Base-by-base conservation (phyloP, 2,888 invertebrate genomes). In the Lapara coniferarum region DNA sequence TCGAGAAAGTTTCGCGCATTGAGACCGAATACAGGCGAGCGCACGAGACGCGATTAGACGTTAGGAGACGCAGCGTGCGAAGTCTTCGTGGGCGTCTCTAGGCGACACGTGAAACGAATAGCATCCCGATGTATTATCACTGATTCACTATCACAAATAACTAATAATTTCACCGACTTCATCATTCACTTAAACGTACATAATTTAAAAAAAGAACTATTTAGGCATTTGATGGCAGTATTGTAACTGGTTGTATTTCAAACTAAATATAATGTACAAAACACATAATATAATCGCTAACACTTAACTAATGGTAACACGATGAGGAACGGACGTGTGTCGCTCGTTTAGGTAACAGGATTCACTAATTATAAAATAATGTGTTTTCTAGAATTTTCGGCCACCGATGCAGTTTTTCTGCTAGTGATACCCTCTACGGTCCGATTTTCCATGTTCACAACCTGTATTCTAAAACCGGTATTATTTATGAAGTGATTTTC, bases 201-300 rank as follows among this genome's bases (percentile, higher is more conserved):
- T 85, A 80, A 85, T 85, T 83, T 81, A 81, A 82, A 86, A 82
- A 86, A 25, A 25, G 87, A 90, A 86, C 88, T 91, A 91, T 87
- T 92, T 93, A 93, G 93, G 93, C 93, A 93, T 93, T 91, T 91
- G 87, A 93, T 93, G 93, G 93, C 93, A 93, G 93, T 92, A 89
- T 90, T 85, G 88, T 91, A 90, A 92, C 91, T 91, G 93, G 90
- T 93, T 92, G 89, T 90, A 83, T 89, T 57, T 86, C 87, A 77
- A 89, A 90, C 88, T 90, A 88, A 90, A 88, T 89, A 90, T 82
- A 91, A 89, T 90, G 80, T 91, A 93, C 88, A 91, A 89, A 90
- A 89, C 84, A 86, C 79, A 77, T 81, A 82, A 77, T 81, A 82
- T 87, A 87, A 80, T 77, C 74, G 75, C 91, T 92, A 91, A 89